Base-by-base conservation (phyloP, 2,797 vertebrate species). In the Hephaestus fuliginosus region DNA sequence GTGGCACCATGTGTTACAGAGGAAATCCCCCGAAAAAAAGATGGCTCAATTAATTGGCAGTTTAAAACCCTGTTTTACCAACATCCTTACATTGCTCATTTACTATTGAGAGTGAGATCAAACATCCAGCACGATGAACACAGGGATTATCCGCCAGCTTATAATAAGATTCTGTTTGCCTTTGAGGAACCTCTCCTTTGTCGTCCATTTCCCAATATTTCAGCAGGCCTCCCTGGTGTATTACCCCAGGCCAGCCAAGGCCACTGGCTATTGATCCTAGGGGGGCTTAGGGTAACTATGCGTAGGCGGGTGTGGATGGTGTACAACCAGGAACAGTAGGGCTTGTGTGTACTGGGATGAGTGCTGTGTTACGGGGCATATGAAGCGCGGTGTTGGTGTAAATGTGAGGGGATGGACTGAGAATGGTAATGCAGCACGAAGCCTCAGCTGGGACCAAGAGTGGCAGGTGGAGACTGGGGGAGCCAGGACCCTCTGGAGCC, bases 381-480 rank as follows among this genome's bases (percentile, higher is more conserved):
- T 41, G 68, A 57, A 43, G 78, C 7, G 15, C 65, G 75, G 78
- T 48, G 74, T 48, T 51, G 58, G 76, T 80, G 56, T 56, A 48
- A 79, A 76, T 80, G 58, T 66, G 30, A 80, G 49, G 53, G 75
- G 76, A 89, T 22, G 74, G 83, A 57, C 76, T 77, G 74, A 74
- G 86, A 82, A 90, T 93, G 92, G 78, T 94, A 91, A 93, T 92
- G 76, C 66, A 68, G 78, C 61, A 36, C 48, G 36, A 81, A 88
- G 93, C 66, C 93, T 95, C 94, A 95, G 94, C 95, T 96, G 95
- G 90, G 78, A 80, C 43, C 25, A 51, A 68, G 86, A 91, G 91
- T 74, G 92, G 95, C 95, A 96, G 95, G 95, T 96, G 96, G 92
- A 93, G 88, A 83, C 71, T 92, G 89, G 81, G 88, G 86, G 89